Percentiles rank a stretch among this genome's conserved stretches.
Evolutionary conservation across 2,797 vertebrate genomes (phyloP).

Genomic region (Bufotes viridis): DNA sequence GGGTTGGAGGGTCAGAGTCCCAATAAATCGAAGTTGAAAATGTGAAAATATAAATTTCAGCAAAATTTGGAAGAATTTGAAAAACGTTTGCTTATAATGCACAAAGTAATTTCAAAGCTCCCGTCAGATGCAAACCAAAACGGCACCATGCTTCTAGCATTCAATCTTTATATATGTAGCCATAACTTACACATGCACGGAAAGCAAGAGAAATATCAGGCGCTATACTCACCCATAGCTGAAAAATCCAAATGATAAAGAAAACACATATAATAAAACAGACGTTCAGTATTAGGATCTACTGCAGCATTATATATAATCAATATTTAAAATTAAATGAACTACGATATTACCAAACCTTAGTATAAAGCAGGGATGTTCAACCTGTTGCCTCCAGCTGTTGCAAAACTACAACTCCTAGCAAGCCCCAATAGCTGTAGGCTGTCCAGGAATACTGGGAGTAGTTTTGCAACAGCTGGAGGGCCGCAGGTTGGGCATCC

Average conservation of each 20-base stretch:
- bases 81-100: slow-evolving; percentile 18
- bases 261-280: slow-evolving; percentile 25
- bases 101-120: slow-evolving; percentile 26
- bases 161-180: neutral
- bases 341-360: neutral
- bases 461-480: too few species aligned
- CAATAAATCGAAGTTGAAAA: neutral
- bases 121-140: slow-evolving; percentile 23
- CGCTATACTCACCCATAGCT: slow-evolving; percentile 59
- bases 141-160: slow-evolving; percentile 36
- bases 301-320: too few species aligned
- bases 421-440: too few species aligned
- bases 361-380: neutral
- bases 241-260: slow-evolving; percentile 32
- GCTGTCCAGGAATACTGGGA: too few species aligned
- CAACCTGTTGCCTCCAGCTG: too few species aligned
- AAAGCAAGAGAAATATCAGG: slow-evolving; percentile 8
- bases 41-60: neutral
- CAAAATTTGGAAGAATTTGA: neutral
- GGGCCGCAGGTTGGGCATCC: too few species aligned
- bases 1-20: neutral
- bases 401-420: too few species aligned
- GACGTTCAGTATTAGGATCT: neutral
- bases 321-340: neutral
- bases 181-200: slow-evolving; percentile 12